A percentile compares a stretch with the other conserved stretches of the same genome.
phyloP scores from a whole-genome alignment of 2,113 vertebrate genomes.

The Shinisaurus crocodilurus region DNA sequence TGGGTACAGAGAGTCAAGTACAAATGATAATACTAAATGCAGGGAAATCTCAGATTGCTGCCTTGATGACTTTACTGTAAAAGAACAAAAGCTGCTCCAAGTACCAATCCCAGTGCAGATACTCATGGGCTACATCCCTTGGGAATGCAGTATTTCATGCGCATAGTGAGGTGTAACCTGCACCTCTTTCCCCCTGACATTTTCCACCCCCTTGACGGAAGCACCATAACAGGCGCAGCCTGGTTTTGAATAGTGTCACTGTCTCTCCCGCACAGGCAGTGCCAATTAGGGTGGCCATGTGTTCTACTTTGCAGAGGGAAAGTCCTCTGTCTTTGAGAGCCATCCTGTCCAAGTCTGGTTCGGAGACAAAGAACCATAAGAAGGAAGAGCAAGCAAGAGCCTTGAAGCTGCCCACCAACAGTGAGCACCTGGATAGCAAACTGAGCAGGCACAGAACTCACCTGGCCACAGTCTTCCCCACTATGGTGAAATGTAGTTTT shows the following conservation, averaged over 20 bases:
- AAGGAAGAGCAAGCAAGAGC: neutral
- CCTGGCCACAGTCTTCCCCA: neutral
- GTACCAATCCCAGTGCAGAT: neutral
- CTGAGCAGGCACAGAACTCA: too few relatives aligned
- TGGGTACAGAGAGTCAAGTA: neutral
- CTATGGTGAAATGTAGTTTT: neutral
- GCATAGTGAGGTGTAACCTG: neutral
- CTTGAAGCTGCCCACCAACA: neutral
- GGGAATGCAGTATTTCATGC: neutral
- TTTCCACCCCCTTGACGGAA: neutral
- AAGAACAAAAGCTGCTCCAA: neutral
- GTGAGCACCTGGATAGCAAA: too few relatives aligned
- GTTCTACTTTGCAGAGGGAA: neutral
- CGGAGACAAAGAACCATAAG: neutral
- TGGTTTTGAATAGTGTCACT: neutral
- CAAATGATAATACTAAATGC: neutral
- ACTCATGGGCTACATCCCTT: neutral
- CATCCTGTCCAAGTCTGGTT: neutral
- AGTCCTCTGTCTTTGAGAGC: neutral
- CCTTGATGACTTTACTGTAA: neutral
- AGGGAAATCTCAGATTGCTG: neutral
- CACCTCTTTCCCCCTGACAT: neutral
- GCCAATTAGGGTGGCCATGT: neutral
- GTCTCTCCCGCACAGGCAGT: neutral
- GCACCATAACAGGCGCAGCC: neutral